Evolutionary conservation across 1,140 invertebrate species (phyloP).

Genomic region (Apis laboriosa): DNA sequence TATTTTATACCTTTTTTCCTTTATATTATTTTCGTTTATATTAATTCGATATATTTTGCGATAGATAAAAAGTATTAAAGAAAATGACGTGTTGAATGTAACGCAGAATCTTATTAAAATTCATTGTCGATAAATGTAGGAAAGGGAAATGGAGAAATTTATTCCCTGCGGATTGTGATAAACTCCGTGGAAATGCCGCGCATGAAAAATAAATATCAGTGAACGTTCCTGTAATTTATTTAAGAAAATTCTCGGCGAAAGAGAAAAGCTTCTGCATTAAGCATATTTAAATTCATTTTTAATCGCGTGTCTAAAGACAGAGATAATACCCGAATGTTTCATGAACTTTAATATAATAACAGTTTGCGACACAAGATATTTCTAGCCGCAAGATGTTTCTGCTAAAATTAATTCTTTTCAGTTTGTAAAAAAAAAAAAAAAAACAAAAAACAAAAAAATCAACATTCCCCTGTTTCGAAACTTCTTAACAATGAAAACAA

Average conservation of each 20-base stretch:
- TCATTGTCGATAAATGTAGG: conserved; percentile 1
- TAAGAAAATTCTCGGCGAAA: background rate
- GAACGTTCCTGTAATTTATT: background rate
- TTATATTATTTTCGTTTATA: too few species aligned
- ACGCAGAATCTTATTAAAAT: conserved; percentile 1
- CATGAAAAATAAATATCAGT: background rate
- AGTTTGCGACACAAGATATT: too few species aligned
- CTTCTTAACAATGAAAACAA: too few species aligned
- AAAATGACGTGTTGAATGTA: background rate
- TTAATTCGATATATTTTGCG: background rate
- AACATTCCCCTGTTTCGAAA: too few species aligned
- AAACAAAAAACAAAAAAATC: too few species aligned
- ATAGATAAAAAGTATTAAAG: background rate
- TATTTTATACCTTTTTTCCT: too few species aligned
- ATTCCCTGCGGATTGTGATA: background rate
- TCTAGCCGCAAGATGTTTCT: too few species aligned
- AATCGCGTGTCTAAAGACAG: background rate
- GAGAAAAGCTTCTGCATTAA: background rate
- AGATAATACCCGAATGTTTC: background rate
- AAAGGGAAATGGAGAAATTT: background rate
- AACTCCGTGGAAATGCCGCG: background rate
- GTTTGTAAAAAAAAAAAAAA: too few species aligned
- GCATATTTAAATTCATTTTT: background rate
- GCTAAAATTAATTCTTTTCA: too few species aligned
- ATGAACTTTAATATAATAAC: background rate